Evolutionary conservation across 2,888 invertebrate species (phyloP).

Genomic region (Koerneria pararmatus): DNA sequence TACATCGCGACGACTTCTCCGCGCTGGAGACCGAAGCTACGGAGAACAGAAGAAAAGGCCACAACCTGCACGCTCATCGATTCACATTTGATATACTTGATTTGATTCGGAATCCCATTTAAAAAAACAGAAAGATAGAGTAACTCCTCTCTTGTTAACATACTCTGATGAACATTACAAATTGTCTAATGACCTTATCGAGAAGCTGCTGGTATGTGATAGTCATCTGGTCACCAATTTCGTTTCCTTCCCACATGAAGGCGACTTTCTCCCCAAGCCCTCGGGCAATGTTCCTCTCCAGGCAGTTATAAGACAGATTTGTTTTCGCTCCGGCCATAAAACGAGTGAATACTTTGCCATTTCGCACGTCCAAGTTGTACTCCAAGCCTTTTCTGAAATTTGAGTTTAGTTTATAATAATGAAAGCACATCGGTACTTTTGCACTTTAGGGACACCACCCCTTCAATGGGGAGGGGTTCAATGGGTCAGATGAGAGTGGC

Average conservation of each 20-base stretch:
- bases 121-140: too few relatives aligned
- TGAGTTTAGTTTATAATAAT: too few relatives aligned
- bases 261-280: constrained; percentile 77
- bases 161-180: too few relatives aligned
- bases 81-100: not conserved
- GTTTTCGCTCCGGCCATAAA: constrained; percentile 85
- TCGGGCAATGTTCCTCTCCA: constrained; percentile 84
- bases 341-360: constrained; percentile 84
- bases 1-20: constrained; percentile 93
- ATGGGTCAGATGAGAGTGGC: too few relatives aligned
- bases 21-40: constrained; percentile 65
- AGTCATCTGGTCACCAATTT: constrained; percentile 74
- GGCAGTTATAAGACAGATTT: constrained; percentile 88
- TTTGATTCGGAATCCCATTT: too few relatives aligned
- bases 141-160: not conserved
- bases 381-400: constrained; percentile 72
- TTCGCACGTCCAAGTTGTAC: constrained; percentile 83
- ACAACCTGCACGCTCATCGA: constrained; percentile 33
- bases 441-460: too few relatives aligned
- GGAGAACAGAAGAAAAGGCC: constrained; percentile 54
- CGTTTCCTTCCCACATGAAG: constrained; percentile 82
- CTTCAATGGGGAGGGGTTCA: too few relatives aligned
- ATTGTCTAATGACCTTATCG: constrained; percentile 28
- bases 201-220: constrained; percentile 48
- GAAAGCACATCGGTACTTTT: too few relatives aligned